Percentiles rank a stretch among this genome's conserved stretches.
Conservation (phyloP, 2,113 vertebrate genomes). For the Ailuropoda melanoleuca region DNA sequence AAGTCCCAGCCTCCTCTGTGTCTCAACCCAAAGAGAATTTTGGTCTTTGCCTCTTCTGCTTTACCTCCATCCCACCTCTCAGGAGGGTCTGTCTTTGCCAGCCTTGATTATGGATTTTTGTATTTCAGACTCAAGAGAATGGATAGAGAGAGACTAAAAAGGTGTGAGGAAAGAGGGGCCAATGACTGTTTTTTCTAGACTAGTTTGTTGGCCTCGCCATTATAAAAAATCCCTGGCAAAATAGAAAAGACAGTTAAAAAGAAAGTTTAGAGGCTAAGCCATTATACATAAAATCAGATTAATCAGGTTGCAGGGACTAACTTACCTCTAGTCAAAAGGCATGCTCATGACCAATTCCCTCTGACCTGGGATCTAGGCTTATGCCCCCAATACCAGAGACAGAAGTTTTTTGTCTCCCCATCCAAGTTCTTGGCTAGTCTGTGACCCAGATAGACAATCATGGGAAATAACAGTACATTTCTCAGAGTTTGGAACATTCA, state of each 20-base stretch:
- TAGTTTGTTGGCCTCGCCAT: neutral
- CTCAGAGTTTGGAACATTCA: neutral
- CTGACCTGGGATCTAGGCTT: neutral
- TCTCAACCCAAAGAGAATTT: neutral
- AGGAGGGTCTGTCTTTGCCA: neutral
- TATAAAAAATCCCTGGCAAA: neutral
- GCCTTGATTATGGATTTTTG: no score
- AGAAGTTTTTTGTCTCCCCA: neutral
- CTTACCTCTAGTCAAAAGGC: neutral
- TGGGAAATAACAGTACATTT: neutral
- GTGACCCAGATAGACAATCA: neutral
- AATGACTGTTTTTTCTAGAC: neutral
- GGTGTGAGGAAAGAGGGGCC: neutral
- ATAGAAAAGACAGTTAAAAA: neutral
- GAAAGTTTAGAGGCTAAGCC: neutral
- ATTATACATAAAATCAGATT: neutral
- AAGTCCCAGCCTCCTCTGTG: neutral
- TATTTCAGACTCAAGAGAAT: neutral
- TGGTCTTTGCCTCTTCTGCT: neutral
- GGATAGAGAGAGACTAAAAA: neutral
- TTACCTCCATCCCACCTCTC: neutral
- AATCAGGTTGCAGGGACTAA: neutral
- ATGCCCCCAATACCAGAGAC: neutral
- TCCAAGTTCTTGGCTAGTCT: neutral
- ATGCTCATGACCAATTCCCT: neutral